A percentile compares a stretch with the other conserved stretches of the same genome.
These are phyloP conservation scores for Oscheius myriophilus DNA, from an alignment of 2,888 invertebrate species.

Conservation along the genomic window DNA sequence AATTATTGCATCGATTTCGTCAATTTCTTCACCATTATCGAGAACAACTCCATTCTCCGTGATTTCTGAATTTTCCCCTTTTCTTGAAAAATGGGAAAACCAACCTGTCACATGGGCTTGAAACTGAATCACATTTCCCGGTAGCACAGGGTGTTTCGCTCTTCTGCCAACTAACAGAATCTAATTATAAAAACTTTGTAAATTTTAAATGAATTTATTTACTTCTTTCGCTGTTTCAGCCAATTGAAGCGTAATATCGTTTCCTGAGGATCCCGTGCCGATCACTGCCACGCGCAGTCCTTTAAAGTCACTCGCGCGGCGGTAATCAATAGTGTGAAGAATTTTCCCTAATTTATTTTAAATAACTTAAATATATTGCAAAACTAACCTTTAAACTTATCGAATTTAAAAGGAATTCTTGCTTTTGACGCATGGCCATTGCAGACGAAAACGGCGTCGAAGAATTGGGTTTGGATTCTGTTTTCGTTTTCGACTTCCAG, in stretches of 20 bases:
- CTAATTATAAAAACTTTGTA: slow-evolving; percentile 7
- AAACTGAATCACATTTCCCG: slow-evolving; percentile 39
- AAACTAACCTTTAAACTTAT: slow-evolving; percentile 36
- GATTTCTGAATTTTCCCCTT: slow-evolving; percentile 45
- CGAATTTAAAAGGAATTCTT: slow-evolving; percentile 42
- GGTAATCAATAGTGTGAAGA: slow-evolving; percentile 88
- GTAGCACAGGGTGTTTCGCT: slow-evolving; percentile 67
- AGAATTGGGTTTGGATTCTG: slow-evolving; percentile 72
- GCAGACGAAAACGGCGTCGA: slow-evolving; percentile 84
- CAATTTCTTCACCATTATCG: slow-evolving; percentile 39
- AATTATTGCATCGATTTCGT: slow-evolving; percentile 68
- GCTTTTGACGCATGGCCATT: slow-evolving; percentile 76
- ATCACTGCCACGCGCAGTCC: slow-evolving; percentile 81
- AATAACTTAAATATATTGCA: neutral
- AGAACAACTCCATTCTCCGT: slow-evolving; percentile 47
- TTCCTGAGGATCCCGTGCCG: slow-evolving; percentile 89
- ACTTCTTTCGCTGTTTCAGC: slow-evolving; percentile 35
- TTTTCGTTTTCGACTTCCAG: slow-evolving; percentile 29
- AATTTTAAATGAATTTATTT: slow-evolving; percentile 27
- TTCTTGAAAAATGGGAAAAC: neutral
- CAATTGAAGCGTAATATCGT: slow-evolving; percentile 80
- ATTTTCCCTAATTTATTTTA: slow-evolving; percentile 73
- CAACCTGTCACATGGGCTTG: slow-evolving; percentile 43
- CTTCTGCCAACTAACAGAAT: slow-evolving; percentile 45
- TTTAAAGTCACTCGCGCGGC: slow-evolving; percentile 79